A percentile compares a stretch with the other conserved stretches of the same genome.
phyloP scores from a whole-genome alignment of 2,113 vertebrate genomes.

The Ciconia maguari region DNA sequence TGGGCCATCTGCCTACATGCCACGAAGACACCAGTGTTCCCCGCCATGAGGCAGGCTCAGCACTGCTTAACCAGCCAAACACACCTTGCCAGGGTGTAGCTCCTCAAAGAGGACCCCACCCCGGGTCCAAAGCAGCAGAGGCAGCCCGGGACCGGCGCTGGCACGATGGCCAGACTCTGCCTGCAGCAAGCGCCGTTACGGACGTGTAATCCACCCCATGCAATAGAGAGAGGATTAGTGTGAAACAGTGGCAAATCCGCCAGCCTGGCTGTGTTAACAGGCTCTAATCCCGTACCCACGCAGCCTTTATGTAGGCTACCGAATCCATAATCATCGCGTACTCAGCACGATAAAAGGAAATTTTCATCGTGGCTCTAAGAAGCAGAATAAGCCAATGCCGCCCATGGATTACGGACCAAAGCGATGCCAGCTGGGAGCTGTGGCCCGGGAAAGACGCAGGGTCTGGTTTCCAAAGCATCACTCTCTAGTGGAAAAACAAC shows the following conservation, averaged over 20 bases:
- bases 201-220: background rate
- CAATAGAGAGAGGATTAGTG: background rate
- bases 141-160: accelerated
- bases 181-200: accelerated
- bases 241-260: background rate
- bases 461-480: background rate
- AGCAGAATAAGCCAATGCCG: accelerated
- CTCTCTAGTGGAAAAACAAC: background rate
- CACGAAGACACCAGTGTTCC: background rate
- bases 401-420: accelerated
- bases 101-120: background rate
- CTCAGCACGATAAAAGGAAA: background rate
- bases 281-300: background rate
- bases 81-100: no score
- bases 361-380: background rate
- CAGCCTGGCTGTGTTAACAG: background rate
- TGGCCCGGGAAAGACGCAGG: accelerated
- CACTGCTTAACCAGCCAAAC: background rate
- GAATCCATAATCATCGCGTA: accelerated
- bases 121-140: background rate
- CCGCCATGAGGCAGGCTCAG: accelerated
- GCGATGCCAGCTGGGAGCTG: accelerated
- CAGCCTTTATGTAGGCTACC: accelerated
- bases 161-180: accelerated
- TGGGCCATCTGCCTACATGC: background rate